phyloP scores from a whole-genome alignment of 2,113 vertebrate genomes.

The Pituophis catenifer region DNA sequence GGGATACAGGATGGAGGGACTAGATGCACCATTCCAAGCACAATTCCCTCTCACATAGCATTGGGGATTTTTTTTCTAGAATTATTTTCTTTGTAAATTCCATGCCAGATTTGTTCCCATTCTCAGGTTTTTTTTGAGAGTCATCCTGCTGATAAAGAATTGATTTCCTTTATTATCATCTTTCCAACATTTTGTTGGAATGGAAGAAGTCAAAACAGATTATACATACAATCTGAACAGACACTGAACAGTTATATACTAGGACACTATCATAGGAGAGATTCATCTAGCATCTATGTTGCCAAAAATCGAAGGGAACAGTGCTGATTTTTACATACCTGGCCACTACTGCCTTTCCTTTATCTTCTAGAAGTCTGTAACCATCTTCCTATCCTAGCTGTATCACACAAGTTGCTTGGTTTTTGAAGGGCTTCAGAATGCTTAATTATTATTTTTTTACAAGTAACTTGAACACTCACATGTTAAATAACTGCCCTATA shows the following conservation, averaged over 20 bases:
- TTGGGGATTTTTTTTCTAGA: neutral
- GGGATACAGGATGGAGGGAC: neutral
- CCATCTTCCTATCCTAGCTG: neutral
- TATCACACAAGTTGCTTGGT: neutral
- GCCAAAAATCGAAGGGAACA: neutral
- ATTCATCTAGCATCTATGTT: neutral
- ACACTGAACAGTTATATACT: neutral
- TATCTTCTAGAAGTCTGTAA: neutral
- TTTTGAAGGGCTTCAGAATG: neutral
- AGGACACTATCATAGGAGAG: neutral
- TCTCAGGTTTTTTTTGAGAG: neutral
- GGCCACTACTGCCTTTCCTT: neutral
- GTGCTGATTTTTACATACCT: neutral
- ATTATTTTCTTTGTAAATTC: neutral
- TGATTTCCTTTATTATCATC: neutral
- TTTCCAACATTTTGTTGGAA: neutral
- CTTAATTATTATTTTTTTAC: neutral
- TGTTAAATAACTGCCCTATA: neutral
- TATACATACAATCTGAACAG: neutral
- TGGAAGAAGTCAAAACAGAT: neutral
- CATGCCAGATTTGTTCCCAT: neutral
- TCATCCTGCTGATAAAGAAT: neutral
- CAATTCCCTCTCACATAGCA: neutral
- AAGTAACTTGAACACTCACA: neutral
- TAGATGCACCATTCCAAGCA: neutral